phyloP scores from a whole-genome alignment of 2,797 vertebrate genomes.

The Chaetodon trifasciatus region DNA sequence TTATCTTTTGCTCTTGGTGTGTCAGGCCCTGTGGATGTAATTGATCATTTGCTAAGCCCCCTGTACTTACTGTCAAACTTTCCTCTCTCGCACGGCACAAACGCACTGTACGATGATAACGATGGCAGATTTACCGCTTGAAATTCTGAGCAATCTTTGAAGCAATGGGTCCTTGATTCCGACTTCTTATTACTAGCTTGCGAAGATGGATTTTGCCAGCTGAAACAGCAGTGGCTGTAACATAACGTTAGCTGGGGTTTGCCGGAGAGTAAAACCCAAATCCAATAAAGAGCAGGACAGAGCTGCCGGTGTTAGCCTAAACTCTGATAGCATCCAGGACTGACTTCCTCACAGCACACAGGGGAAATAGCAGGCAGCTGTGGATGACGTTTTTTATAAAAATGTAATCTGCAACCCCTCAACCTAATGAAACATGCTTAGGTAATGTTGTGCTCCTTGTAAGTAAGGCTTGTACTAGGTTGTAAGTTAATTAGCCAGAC shows the following conservation, averaged over 20 bases:
- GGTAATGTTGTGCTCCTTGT: not conserved
- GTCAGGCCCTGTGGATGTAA: not conserved
- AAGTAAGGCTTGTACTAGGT: not conserved
- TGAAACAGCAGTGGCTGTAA: not conserved
- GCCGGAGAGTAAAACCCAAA: not conserved
- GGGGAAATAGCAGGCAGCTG: not conserved
- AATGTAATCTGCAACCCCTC: not conserved
- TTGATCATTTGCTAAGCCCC: not conserved
- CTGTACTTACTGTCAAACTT: not conserved
- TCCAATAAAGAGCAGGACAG: not conserved
- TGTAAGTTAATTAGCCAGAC: not conserved
- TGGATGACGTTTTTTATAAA: not conserved
- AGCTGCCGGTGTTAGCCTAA: not conserved
- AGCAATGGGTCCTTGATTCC: slow-evolving; percentile 3
- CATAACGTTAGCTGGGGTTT: not conserved
- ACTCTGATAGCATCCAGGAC: not conserved
- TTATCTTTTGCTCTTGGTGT: not conserved
- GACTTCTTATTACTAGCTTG: not conserved
- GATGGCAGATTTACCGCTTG: not conserved
- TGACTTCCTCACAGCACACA: not conserved
- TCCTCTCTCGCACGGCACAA: not conserved
- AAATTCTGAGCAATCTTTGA: not conserved
- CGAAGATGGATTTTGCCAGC: not conserved
- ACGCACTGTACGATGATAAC: not conserved
- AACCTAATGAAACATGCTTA: not conserved